Conservation (phyloP, 2,888 invertebrate genomes). For the Caenorhabditis parvicauda region DNA sequence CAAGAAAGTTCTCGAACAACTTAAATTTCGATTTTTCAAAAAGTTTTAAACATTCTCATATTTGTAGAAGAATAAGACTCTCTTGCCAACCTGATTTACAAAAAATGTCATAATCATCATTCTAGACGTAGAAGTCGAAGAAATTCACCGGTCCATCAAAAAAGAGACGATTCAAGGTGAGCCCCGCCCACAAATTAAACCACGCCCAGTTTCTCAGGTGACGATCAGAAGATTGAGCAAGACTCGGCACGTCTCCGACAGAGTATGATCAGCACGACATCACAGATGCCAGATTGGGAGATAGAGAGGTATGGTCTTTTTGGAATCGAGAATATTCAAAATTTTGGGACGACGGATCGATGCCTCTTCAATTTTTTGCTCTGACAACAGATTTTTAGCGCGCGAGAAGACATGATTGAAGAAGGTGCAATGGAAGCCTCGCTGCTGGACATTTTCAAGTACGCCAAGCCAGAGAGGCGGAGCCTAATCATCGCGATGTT, state of each 20-base stretch:
- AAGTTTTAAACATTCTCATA: too few relatives aligned
- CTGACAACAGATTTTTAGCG: conserved; percentile 2
- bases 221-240: conserved; percentile 11
- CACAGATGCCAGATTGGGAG: conserved; percentile 27
- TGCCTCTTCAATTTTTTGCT: too few relatives aligned
- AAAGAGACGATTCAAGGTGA: background rate
- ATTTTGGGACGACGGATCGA: too few relatives aligned
- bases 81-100: too few relatives aligned
- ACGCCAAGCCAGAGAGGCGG: conserved; percentile 30
- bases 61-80: too few relatives aligned
- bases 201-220: too few relatives aligned
- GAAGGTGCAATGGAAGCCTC: conserved; percentile 42
- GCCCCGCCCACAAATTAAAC: too few relatives aligned
- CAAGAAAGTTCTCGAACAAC: too few relatives aligned
- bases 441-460: conserved; percentile 42
- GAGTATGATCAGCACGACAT: conserved; percentile 28
- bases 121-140: conserved; percentile 10
- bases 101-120: too few relatives aligned
- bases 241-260: conserved; percentile 26
- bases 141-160: conserved; percentile 1
- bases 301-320: conserved; percentile 15
- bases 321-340: background rate
- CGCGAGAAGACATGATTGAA: conserved; percentile 39
- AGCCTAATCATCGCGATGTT: conserved; percentile 37
- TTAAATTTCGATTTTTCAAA: too few relatives aligned